A percentile compares a stretch with the other conserved stretches of the same genome.
Evolutionary conservation across 2,797 vertebrate genomes (phyloP).

Genomic region (Pangasius sanitwongsei): DNA sequence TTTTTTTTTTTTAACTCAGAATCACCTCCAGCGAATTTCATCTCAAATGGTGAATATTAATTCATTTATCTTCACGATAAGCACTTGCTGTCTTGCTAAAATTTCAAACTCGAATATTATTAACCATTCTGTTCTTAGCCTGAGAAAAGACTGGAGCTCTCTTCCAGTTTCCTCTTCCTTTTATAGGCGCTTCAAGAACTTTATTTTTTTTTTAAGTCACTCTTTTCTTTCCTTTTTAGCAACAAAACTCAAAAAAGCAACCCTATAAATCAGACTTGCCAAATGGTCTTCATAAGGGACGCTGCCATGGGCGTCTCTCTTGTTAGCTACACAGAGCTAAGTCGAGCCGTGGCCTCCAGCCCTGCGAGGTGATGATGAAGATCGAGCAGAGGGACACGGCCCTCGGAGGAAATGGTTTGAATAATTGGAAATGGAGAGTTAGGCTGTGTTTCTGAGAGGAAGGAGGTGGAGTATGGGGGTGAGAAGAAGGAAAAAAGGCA

Average conservation of each 20-base stretch:
- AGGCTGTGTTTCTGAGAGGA: conserved; percentile 70
- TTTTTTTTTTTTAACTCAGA: conserved; percentile 53
- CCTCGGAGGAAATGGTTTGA: conserved; percentile 73
- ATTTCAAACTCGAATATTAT: conserved; percentile 76
- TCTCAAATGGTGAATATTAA: conserved; percentile 82
- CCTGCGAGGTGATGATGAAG: conserved; percentile 39
- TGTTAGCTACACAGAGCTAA: conserved; percentile 19
- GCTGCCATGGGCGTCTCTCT: conserved; percentile 4
- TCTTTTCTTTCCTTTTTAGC: background rate
- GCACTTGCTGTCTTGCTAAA: conserved; percentile 77
- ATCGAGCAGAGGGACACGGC: conserved; percentile 57
- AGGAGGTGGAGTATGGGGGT: conserved; percentile 46
- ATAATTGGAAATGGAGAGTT: conserved; percentile 76
- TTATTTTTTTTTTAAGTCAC: background rate
- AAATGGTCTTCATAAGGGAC: conserved; percentile 11
- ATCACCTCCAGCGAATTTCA: conserved; percentile 67
- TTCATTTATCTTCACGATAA: conserved; percentile 82
- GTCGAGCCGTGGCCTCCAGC: conserved; percentile 3
- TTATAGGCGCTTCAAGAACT: background rate
- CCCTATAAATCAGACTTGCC: conserved; percentile 1
- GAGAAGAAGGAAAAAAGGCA: background rate
- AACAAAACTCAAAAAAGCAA: background rate
- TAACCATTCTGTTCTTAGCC: conserved; percentile 69
- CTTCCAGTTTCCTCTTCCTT: background rate
- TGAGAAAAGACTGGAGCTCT: conserved; percentile 9